phyloP scores from a whole-genome alignment of 35 echinoderm and acorn worm genomes.

The Diadema setosum region DNA sequence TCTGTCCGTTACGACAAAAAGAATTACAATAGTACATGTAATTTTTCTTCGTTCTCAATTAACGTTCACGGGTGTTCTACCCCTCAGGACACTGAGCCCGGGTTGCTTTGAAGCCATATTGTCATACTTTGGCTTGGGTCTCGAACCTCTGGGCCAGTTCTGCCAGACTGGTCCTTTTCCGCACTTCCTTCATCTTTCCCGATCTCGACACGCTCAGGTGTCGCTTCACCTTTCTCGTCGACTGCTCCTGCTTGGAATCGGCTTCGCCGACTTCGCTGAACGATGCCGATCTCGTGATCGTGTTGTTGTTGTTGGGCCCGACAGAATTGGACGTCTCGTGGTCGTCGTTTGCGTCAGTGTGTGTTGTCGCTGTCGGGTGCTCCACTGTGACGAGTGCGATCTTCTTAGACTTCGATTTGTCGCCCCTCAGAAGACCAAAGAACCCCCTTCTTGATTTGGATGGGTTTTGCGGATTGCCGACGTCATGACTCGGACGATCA shows the following conservation, averaged over 20 bases:
- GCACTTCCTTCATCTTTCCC: constrained; percentile 3
- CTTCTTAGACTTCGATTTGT: not conserved
- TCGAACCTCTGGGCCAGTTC: not conserved
- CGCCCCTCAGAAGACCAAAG: not conserved
- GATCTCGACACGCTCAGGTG: not conserved
- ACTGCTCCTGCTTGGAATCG: not conserved
- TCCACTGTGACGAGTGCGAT: not conserved
- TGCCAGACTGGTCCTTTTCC: not conserved
- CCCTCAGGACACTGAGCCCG: too few species aligned
- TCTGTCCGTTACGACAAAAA: too few species aligned
- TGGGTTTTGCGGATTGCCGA: not conserved
- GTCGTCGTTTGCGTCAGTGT: not conserved
- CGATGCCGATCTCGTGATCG: not conserved
- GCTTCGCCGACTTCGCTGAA: not conserved
- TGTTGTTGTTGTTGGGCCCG: not conserved
- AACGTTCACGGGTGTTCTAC: too few species aligned
- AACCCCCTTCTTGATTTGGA: not conserved
- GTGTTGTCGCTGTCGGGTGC: not conserved
- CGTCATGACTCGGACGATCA: too few species aligned
- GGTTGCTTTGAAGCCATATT: too few species aligned
- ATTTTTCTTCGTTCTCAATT: too few species aligned
- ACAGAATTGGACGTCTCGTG: not conserved
- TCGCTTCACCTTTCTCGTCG: not conserved
- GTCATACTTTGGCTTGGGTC: not conserved
- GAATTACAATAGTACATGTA: too few species aligned